These are phyloP conservation scores for Lates japonicus DNA, from an alignment of 2,797 vertebrate species.

Conservation along the genomic window DNA sequence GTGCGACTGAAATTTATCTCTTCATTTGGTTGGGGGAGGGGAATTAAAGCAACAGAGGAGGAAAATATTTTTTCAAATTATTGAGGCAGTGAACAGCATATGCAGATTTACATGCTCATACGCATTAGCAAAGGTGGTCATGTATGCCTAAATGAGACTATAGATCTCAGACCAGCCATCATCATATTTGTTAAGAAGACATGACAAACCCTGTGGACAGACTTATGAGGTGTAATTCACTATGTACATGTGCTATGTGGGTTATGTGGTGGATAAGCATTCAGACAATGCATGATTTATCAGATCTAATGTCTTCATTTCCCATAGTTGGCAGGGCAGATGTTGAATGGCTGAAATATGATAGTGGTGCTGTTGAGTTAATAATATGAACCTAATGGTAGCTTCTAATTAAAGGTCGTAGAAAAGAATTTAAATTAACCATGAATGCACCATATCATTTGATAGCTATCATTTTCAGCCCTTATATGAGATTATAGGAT, in stretches of 20 bases:
- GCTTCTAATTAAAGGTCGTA: conserved; percentile 26
- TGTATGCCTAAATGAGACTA: neutral
- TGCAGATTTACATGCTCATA: neutral
- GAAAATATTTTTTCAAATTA: conserved; percentile 66
- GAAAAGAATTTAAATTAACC: conserved; percentile 24
- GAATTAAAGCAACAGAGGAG: conserved; percentile 49
- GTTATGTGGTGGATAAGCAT: neutral
- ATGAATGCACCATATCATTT: conserved; percentile 14
- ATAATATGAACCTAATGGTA: conserved; percentile 26
- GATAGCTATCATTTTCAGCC: conserved; percentile 15
- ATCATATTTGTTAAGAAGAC: neutral
- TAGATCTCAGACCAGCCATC: neutral
- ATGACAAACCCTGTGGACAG: neutral
- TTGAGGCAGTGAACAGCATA: neutral
- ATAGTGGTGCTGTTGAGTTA: conserved; percentile 15
- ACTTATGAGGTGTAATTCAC: neutral
- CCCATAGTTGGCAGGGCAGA: neutral
- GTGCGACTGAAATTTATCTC: conserved; percentile 57
- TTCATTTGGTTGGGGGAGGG: conserved; percentile 27
- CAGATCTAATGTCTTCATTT: neutral
- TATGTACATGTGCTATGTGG: neutral
- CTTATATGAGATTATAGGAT: conserved; percentile 14
- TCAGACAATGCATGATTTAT: neutral
- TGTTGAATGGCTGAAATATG: neutral
- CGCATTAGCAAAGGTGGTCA: neutral